Evolutionary conservation across 2,888 invertebrate genomes (phyloP), one percentile per base, ranked within the genome.

Genomic region (Meiosimyza platycephala): DNA sequence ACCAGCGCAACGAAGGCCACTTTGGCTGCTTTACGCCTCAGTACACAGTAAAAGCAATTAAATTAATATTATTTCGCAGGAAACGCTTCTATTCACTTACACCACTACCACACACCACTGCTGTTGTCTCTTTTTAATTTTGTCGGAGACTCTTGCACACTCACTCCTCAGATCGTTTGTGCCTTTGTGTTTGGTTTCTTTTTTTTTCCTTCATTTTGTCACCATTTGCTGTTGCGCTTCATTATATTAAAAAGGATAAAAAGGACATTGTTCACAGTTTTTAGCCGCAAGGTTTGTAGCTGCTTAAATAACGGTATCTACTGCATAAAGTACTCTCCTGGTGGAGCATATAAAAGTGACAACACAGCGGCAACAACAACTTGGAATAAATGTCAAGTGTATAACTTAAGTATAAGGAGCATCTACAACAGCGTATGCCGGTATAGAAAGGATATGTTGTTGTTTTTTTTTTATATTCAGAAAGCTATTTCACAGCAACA

Each of bases 61-160:
- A 70, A 70, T 70, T 70, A 70, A 62, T 70, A 70, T 70, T 70
- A 70, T 70, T 70, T 70, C 54, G 52, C 70, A 57, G 47, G 57
- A 67, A 57, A 11, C 64, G 13, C 48, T 51, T 51, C 18, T 40
- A 9, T 15, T 13, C 47, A 48, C 6, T 63, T 47, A 12, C 48
- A 9, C 48, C 11, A 16, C 48, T 11, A 40, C 48, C 50, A 40
- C 50, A 11, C 1, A 50, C 64, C 64, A n/a, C 16, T 64, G 62
- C n/a, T 28, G 33, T 40, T 40, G 28, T 33, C 60, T n/a, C n/a
- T 48, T 18, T 9, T 50, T 59, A 48, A 22, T 28, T 22, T 13
- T 59, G 55, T 11, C 40, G 40, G 40, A 6, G 9, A 7, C 40
- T 40, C 40, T 40, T 40, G 40, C 40, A 2, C 4, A 40, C 40